A percentile compares a stretch with the other conserved stretches of the same genome.
phyloP scores from a whole-genome alignment of 2,113 vertebrate genomes.

The Bostrychus sinensis region DNA sequence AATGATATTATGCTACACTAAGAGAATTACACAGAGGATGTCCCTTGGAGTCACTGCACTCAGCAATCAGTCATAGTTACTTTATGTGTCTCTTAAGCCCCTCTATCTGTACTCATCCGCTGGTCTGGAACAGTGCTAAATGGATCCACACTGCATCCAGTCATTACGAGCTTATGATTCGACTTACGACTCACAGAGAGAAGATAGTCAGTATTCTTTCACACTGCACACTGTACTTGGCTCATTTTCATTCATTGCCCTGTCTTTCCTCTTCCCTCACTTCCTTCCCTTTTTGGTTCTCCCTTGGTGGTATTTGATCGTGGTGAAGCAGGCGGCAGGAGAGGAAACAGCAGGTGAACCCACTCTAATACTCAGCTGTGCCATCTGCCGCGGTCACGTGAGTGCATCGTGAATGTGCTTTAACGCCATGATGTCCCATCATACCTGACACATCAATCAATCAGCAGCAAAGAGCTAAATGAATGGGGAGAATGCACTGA shows the following conservation, averaged over 20 bases:
- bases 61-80: conserved; percentile 76
- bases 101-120: conserved; percentile 66
- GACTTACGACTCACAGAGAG: conserved; percentile 38
- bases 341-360: conserved; percentile 90
- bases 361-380: conserved; percentile 81
- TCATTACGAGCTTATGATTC: conserved; percentile 69
- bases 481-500: conserved; percentile 29
- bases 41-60: conserved; percentile 70
- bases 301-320: conserved; percentile 82
- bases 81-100: conserved; percentile 66
- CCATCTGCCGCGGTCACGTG: conserved; percentile 91
- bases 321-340: conserved; percentile 73
- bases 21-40: conserved; percentile 79
- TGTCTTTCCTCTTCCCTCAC: conserved; percentile 31
- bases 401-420: conserved; percentile 85
- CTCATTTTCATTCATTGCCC: conserved; percentile 2
- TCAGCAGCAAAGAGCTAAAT: conserved; percentile 74
- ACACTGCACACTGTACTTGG: not conserved
- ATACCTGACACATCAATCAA: conserved; percentile 96
- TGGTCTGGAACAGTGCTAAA: conserved; percentile 73
- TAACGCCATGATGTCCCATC: conserved; percentile 88
- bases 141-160: conserved; percentile 66
- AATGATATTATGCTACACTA: conserved; percentile 77
- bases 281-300: conserved; percentile 45
- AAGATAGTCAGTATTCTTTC: conserved; percentile 3